Evolutionary conservation across 2,888 invertebrate genomes (phyloP).

Genomic region (Patella ulyssiponensis): DNA sequence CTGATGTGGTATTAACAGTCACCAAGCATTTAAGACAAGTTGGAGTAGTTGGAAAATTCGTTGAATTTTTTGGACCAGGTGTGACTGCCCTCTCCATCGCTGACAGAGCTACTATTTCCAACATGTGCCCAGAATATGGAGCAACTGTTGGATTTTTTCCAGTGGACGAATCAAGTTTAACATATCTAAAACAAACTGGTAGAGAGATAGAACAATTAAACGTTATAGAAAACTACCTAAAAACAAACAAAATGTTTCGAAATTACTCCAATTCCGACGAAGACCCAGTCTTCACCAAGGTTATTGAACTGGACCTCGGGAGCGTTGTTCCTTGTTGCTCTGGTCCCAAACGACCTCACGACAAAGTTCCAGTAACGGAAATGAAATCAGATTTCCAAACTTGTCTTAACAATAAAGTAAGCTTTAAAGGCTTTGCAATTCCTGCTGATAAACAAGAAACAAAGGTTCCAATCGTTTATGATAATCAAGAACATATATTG

Average conservation of each 20-base stretch:
- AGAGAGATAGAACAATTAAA: conserved; percentile 81
- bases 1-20: conserved; percentile 96
- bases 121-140: conserved; percentile 99
- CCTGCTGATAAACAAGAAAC: conserved; percentile 77
- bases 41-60: conserved; percentile 98
- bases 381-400: conserved; percentile 91
- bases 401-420: conserved; percentile 85
- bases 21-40: conserved; percentile 94
- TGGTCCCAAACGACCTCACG: conserved; percentile 97
- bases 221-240: conserved; percentile 86
- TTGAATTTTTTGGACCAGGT: conserved; percentile 98
- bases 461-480: conserved; percentile 84
- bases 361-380: conserved; percentile 89
- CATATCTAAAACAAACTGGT: conserved; percentile 90
- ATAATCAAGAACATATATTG: conserved; percentile 85
- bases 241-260: conserved; percentile 85
- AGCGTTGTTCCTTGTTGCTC: conserved; percentile 95
- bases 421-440: conserved; percentile 84
- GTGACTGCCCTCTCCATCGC: conserved; percentile 92
- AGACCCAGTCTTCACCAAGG: conserved; percentile 87
- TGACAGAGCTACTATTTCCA: conserved; percentile 96
- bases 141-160: conserved; percentile 97
- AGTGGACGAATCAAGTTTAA: conserved; percentile 84
- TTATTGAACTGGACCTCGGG: conserved; percentile 86
- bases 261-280: conserved; percentile 83